Evolutionary conservation across 2,888 invertebrate species (phyloP), one percentile per base, ranked within the genome.

Genomic region (Athalia cordata): DNA sequence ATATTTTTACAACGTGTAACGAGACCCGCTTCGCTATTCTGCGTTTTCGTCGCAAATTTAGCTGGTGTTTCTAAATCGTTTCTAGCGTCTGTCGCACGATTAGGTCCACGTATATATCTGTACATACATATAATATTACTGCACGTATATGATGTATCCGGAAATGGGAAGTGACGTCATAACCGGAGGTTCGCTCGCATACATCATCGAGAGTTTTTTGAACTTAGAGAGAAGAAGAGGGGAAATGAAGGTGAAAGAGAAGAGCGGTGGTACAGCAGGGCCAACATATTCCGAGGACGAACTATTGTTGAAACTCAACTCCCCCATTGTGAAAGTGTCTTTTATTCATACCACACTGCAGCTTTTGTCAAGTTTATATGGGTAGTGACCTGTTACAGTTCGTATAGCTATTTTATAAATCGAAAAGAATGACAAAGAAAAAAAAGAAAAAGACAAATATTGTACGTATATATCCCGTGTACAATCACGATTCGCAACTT

Each of bases 141-240:
- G n/a, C 62, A 62, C 45, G n/a, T 80, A 79, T 77, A 77, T 79
- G 77, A 81, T 79, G 82, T 29, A 61, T 83, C 81, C 84, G 84
- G 84, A 84, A 85, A 83, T 83, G 82, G 82, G 82, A 84, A 84
- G 80, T 81, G 83, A 81, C 82, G 83, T 84, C 81, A 76, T 78
- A 77, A 79, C 47, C 59, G 57, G 9, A 57, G 80, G 68, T 65
- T 78, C 77, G 81, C 80, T 70, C 78, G 77, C 78, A 78, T 82
- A 77, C 64, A 45, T 9, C 65, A 68, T 77, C 81, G 78, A 57
- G 80, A 82, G 81, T 83, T 83, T 82, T 83, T 83, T 78, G 81
- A 82, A 82, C 80, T 80, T 80, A 77, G 78, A 77, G 78, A 77
- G 29, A 29, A 29, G 29, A 29, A 52, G 61, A 49, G 67, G 62